phyloP scores from a whole-genome alignment of 2,797 vertebrate species.

The Sebastes kiyomatsui region DNA sequence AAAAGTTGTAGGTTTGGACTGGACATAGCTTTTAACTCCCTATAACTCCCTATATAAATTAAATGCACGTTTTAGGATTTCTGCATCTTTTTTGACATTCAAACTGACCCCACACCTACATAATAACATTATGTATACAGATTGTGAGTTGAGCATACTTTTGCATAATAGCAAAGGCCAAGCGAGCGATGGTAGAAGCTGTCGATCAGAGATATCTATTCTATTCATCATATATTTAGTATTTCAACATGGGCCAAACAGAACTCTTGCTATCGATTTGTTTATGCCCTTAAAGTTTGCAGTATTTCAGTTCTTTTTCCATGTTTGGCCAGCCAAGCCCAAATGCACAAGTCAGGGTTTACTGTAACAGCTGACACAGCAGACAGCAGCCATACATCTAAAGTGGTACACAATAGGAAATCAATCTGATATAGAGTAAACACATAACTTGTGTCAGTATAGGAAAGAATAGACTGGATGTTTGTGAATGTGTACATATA shows the following conservation, averaged over 20 bases:
- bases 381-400: constrained; percentile 52
- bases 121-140: background rate
- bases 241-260: constrained; percentile 4
- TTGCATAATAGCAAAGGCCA: background rate
- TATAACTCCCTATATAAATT: background rate
- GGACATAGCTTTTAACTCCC: background rate
- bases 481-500: constrained; percentile 10
- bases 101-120: background rate
- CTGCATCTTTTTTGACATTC: background rate
- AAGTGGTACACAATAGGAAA: constrained; percentile 61
- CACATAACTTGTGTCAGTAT: constrained; percentile 57
- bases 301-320: constrained; percentile 44
- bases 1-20: background rate
- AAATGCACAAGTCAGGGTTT: constrained; percentile 65
- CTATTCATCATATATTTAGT: background rate
- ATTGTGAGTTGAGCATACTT: background rate
- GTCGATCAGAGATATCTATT: background rate
- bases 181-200: background rate
- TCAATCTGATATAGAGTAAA: constrained; percentile 62
- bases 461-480: constrained; percentile 27
- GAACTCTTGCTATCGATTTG: constrained; percentile 40
- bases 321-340: constrained; percentile 41
- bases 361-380: constrained; percentile 67
- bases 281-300: constrained; percentile 42
- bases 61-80: background rate